phyloP scores from a whole-genome alignment of 2,888 invertebrate genomes.

The Cantharis rustica region DNA sequence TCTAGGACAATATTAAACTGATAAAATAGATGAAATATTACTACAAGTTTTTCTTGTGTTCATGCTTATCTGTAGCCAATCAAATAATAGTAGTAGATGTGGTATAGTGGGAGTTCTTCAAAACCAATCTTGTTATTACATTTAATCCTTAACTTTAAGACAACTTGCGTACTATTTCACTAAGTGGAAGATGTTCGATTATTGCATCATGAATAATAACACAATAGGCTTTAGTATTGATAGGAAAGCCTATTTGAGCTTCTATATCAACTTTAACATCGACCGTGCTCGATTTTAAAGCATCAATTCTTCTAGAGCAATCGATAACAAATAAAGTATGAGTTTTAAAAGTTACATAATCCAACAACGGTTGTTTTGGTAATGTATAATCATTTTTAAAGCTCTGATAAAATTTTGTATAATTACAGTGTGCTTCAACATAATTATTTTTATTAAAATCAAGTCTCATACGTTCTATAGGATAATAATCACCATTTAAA shows the following conservation, averaged over 20 bases:
- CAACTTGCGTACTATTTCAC: not conserved
- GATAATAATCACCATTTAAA: conserved; percentile 45
- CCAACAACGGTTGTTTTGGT: conserved; percentile 5
- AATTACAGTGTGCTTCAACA: conserved; percentile 35
- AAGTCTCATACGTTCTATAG: conserved; percentile 43
- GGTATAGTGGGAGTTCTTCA: too few species aligned
- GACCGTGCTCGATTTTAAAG: conserved; percentile 35
- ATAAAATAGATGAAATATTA: too few species aligned
- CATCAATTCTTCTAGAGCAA: conserved; percentile 36
- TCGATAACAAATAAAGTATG: conserved; percentile 28
- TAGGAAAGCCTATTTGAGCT: conserved; percentile 30
- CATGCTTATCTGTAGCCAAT: too few species aligned
- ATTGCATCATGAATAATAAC: conserved; percentile 33
- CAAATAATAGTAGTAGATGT: too few species aligned
- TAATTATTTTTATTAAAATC: conserved; percentile 37
- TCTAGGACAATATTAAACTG: too few species aligned
- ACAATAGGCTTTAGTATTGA: conserved; percentile 39
- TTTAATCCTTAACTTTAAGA: not conserved
- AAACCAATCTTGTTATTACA: too few species aligned
- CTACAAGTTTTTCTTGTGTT: too few species aligned
- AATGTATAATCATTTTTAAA: conserved; percentile 18
- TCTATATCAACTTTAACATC: conserved; percentile 39
- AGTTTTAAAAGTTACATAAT: conserved; percentile 17
- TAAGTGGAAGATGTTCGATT: not conserved
- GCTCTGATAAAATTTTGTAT: conserved; percentile 32